Base-by-base conservation (phyloP, 2,113 vertebrate species). In the Anarhynchus alexandrinus region DNA sequence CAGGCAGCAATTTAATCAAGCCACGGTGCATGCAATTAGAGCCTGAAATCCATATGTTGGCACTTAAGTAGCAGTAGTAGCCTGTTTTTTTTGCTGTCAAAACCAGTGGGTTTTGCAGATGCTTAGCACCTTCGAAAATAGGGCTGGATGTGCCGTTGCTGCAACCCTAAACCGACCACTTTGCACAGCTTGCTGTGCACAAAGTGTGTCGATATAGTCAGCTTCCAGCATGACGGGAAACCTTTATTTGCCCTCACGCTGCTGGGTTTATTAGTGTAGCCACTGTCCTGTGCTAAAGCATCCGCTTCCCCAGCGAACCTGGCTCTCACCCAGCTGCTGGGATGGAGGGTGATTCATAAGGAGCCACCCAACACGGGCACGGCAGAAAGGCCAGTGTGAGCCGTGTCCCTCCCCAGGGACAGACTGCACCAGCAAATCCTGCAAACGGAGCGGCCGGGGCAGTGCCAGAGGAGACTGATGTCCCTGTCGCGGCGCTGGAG, bases 21-120 rank as follows among this genome's bases (percentile, higher is more conserved):
- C 52, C 30, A 1, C 8, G 43, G 86, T 84, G 42, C 45, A 74
- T 58, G 78, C 93, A 97, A 93, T 96, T 96, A 97, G 34, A 58
- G 70, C 45, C 92, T 92, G 90, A 96, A 93, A 96, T 94, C 88
- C 94, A 65, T 95, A 90, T 94, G 92, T 26, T 94, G 88, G 52
- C 88, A 81, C 90, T 94, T 82, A 82, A 83, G 30, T 19, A 87
- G 61, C 47, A 65, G 27, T 61, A 78, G 86, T 74, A 82, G 66
- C 43, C 83, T 86, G 61, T 62, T 11, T 61, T 61, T 19, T 52
- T 42, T 59, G 19, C 62, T 86, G 65, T 86, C 54, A 86, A 57
- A 94, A 40, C 19, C 36, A 18, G 34, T 71, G 65, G 42, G 59
- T n/a, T 94, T 85, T 95, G 78, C 87, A 94, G 82, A 77, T n/a